These are phyloP conservation scores for Anas platyrhynchos DNA, from an alignment of 2,113 vertebrate species.

Conservation along the genomic window DNA sequence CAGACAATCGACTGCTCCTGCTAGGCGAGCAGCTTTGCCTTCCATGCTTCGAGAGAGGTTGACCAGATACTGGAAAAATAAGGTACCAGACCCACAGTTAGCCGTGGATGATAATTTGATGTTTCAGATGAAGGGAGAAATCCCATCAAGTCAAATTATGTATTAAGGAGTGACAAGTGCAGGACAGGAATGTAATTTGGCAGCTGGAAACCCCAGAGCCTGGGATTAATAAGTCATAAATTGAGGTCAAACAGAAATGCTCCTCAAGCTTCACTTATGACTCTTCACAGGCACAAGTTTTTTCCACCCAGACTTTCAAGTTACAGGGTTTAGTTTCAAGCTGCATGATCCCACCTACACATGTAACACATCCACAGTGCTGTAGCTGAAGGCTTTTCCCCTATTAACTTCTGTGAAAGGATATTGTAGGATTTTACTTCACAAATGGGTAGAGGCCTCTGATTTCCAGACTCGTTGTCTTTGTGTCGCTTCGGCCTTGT, in stretches of 20 bases:
- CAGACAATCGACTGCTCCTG: neutral
- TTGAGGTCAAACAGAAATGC: neutral
- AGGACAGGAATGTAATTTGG: neutral
- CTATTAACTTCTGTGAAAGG: neutral
- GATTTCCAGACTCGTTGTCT: neutral
- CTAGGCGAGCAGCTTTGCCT: neutral
- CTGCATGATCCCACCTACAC: neutral
- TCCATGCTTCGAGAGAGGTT: neutral
- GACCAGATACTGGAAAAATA: neutral
- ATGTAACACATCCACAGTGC: accelerated
- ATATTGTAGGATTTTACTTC: neutral
- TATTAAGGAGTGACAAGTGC: neutral
- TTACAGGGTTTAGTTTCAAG: neutral
- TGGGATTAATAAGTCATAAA: neutral
- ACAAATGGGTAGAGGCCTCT: neutral
- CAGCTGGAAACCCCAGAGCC: neutral
- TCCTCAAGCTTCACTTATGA: neutral
- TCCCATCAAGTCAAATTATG: neutral
- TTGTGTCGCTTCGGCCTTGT: neutral
- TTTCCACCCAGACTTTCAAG: neutral
- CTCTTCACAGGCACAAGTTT: neutral
- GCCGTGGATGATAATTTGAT: neutral
- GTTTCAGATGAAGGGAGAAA: neutral
- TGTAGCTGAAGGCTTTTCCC: neutral
- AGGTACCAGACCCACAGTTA: neutral